phyloP scores from a whole-genome alignment of 2,888 invertebrate species.

The Acronicta aceris region DNA sequence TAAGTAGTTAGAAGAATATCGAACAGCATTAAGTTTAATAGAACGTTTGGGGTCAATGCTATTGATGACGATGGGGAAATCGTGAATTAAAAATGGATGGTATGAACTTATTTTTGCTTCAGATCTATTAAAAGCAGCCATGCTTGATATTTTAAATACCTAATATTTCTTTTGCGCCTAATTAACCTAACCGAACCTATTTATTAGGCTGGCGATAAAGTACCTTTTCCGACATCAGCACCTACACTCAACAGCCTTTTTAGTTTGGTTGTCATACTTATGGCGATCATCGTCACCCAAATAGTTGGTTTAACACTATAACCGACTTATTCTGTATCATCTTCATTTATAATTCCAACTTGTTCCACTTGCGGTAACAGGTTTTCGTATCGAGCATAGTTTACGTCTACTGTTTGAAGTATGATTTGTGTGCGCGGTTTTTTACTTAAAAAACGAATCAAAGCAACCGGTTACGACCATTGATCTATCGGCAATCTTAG shows the following conservation, averaged over 20 bases:
- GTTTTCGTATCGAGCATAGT: slow-evolving; percentile 51
- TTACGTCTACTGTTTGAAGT: slow-evolving; percentile 47
- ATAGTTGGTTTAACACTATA: slow-evolving; percentile 62
- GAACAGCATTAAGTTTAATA: slow-evolving; percentile 42
- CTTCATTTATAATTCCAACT: slow-evolving; percentile 64
- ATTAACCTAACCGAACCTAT: background rate
- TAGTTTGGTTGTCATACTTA: slow-evolving; percentile 53
- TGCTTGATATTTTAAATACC: too few relatives aligned
- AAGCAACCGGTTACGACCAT: slow-evolving; percentile 65
- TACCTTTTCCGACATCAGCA: slow-evolving; percentile 32
- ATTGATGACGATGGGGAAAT: slow-evolving; percentile 33
- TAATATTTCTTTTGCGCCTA: too few relatives aligned
- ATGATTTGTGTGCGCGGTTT: slow-evolving; percentile 69
- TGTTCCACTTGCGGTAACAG: slow-evolving; percentile 66
- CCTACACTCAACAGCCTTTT: slow-evolving; percentile 43
- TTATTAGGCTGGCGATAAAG: slow-evolving; percentile 10
- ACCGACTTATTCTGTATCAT: slow-evolving; percentile 72
- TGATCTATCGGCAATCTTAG: slow-evolving; percentile 57
- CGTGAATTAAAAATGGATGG: slow-evolving; percentile 46
- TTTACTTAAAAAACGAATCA: slow-evolving; percentile 63
- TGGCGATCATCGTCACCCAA: slow-evolving; percentile 46
- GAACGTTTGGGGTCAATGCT: slow-evolving; percentile 33
- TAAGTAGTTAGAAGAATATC: slow-evolving; percentile 33
- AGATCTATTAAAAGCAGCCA: background rate
- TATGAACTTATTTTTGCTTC: slow-evolving; percentile 3